Conservation (phyloP, 2,113 vertebrate genomes). For the Riparia riparia region DNA sequence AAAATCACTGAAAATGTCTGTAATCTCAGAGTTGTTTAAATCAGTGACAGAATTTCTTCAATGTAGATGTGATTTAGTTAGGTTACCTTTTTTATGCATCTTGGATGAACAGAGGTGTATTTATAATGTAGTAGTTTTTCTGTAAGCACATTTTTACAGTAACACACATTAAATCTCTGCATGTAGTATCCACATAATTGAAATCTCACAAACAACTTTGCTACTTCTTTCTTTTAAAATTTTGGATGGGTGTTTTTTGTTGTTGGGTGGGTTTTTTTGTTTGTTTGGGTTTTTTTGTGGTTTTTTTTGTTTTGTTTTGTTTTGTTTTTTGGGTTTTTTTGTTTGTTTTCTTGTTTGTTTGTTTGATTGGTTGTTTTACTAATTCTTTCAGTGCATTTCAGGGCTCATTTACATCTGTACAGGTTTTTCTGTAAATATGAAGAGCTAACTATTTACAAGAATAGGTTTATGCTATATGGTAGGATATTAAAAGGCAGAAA, state of each 20-base stretch:
- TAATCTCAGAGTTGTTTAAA: neutral
- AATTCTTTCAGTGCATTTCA: neutral
- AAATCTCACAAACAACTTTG: neutral
- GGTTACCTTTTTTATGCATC: neutral
- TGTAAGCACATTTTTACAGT: neutral
- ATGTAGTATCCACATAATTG: neutral
- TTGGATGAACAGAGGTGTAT: neutral
- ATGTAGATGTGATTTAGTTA: neutral
- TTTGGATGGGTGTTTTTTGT: neutral
- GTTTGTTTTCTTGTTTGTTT: neutral
- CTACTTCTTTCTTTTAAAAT: neutral
- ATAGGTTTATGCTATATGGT: neutral
- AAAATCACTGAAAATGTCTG: neutral
- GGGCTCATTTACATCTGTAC: neutral
- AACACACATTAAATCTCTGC: neutral
- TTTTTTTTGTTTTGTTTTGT: neutral
- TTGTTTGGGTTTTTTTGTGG: no score
- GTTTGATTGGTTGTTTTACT: neutral
- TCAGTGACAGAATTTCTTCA: neutral
- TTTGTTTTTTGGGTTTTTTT: no score
- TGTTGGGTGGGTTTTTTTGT: neutral
- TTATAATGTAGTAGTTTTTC: neutral
- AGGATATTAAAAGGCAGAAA: neutral
- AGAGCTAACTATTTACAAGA: neutral
- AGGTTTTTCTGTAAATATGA: neutral